Conservation (phyloP, 2,888 invertebrate genomes). For the Portevinia maculata region DNA sequence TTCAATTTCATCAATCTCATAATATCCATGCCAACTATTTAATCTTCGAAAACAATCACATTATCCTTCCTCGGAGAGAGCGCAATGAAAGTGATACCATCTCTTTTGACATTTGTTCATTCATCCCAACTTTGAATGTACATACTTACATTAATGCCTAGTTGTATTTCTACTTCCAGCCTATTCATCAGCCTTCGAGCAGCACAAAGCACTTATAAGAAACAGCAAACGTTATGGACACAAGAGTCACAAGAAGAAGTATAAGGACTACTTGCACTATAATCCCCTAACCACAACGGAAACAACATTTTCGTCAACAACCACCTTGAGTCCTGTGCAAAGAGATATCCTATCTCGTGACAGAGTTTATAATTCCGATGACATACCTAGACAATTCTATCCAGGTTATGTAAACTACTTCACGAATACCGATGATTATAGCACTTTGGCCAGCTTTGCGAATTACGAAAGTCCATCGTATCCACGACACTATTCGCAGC, state of each 20-base stretch:
- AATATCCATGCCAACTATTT: constrained; percentile 8
- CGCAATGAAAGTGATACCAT: constrained; percentile 2
- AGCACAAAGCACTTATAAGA: constrained; percentile 79
- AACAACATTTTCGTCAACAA: constrained; percentile 39
- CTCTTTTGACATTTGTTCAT: constrained; percentile 17
- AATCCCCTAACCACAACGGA: constrained; percentile 69
- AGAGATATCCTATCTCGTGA: constrained; percentile 54
- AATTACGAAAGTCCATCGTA: constrained; percentile 25
- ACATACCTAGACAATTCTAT: constrained; percentile 78
- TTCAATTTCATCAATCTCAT: background rate
- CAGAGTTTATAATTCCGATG: constrained; percentile 56
- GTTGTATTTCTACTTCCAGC: constrained; percentile 40
- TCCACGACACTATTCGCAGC: constrained; percentile 17
- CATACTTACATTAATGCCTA: constrained; percentile 12
- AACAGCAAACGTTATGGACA: constrained; percentile 79
- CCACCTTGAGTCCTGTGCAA: constrained; percentile 36
- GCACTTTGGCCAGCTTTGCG: constrained; percentile 39
- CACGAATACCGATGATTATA: constrained; percentile 76
- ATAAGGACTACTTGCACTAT: constrained; percentile 79
- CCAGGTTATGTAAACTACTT: constrained; percentile 81
- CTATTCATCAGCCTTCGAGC: constrained; percentile 78
- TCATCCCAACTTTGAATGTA: background rate
- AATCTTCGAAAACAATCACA: constrained; percentile 9
- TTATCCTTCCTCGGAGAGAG: background rate
- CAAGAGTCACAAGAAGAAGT: constrained; percentile 81